These are phyloP conservation scores for Genyomyrus donnyi DNA, from an alignment of 2,113 vertebrate genomes.

Conservation along the genomic window DNA sequence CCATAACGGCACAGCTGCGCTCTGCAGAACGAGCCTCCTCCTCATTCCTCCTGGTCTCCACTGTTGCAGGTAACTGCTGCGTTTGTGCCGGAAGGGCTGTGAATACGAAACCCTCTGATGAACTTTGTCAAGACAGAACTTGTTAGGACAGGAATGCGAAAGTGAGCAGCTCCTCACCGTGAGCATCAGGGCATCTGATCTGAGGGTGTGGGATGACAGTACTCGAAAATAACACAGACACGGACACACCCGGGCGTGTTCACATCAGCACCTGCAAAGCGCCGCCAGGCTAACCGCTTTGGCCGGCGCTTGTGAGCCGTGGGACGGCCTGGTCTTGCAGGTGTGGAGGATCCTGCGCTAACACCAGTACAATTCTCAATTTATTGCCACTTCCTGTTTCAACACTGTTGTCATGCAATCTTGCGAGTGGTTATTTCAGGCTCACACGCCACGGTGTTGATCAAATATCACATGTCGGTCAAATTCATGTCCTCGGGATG, in stretches of 20 bases:
- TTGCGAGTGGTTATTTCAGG: not conserved
- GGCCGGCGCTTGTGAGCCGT: not conserved
- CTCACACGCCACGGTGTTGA: not conserved
- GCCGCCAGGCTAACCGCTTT: not conserved
- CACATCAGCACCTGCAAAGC: not conserved
- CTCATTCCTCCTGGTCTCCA: too few species aligned
- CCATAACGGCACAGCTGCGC: not conserved
- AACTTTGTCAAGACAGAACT: not conserved
- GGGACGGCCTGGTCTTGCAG: not conserved
- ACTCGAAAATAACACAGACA: not conserved
- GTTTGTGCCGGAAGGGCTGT: not conserved
- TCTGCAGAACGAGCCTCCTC: not conserved
- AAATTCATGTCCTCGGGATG: not conserved
- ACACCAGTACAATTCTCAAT: not conserved
- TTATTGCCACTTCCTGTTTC: slow-evolving; percentile 2
- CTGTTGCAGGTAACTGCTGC: not conserved
- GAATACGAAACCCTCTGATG: not conserved
- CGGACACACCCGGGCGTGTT: not conserved
- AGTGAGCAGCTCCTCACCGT: not conserved
- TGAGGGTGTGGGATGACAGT: not conserved
- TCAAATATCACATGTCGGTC: slow-evolving; percentile 7
- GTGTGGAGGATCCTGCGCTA: not conserved
- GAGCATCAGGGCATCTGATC: not conserved
- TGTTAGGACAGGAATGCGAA: not conserved
- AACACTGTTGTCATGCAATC: not conserved